Evolutionary conservation across 2,888 invertebrate species (phyloP), one percentile per base, ranked within the genome.

Genomic region (Cancer borealis): DNA sequence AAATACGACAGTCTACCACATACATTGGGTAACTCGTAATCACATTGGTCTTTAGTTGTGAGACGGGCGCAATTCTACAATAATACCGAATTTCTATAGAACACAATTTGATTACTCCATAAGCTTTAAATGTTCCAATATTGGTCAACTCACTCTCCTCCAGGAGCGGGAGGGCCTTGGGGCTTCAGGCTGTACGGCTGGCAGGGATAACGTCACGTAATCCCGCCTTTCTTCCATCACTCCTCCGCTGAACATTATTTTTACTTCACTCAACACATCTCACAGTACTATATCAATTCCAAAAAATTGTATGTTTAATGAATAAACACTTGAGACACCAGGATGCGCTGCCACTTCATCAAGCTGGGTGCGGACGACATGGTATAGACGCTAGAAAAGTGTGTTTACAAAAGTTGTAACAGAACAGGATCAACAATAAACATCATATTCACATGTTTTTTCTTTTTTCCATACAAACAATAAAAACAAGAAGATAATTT

Each of bases 121-220:
- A 39, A 39, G 39, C 2, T 2, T 39, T 39, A 39, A 39, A 39
- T 39, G 39, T 39, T 39, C 39, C 39, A 39, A 39, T 39, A 21
- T 4, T 66, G 26, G 26, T 4, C 30, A 92, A 93, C 95, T 93
- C 90, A 95, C 93, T 39, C 95, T 79, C 39, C 92, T 88, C 91
- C 93, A 92, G 39, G 95, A 95, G 39, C 91, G 92, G 30, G 87
- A 90, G 17, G 92, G 88, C 26, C 14, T 17, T 3, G 39, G 60
- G 6, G 30, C 14, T 5, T 12, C 8, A 26, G 88, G 26, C 47
- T 21, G 73, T 14, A 95, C 46, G 0, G 95, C 92, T 3, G 95
- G 95, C n/a, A 95, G 88, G 17, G 95, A 87, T 14, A 95, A 49
- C 21, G 95, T 95, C 30, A 95, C 93, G 88, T 95, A 95, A 47